phyloP scores from a whole-genome alignment of 2,888 invertebrate species.

The Nemurella pictetii region DNA sequence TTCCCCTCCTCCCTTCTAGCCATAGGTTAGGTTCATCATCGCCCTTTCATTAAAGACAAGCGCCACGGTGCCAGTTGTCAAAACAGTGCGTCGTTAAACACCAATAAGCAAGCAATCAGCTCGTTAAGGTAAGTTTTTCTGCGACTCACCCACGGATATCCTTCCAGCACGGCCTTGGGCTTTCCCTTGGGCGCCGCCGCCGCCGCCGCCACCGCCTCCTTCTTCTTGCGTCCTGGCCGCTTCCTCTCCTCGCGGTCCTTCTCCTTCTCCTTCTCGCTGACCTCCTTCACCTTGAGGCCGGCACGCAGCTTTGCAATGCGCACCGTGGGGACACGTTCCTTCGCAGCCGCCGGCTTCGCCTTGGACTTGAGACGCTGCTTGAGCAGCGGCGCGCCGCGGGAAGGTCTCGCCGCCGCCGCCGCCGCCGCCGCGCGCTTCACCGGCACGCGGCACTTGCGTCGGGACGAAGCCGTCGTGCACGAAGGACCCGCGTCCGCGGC shows the following conservation, averaged over 20 bases:
- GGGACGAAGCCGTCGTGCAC: slow-evolving; percentile 26
- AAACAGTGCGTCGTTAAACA: too few species aligned
- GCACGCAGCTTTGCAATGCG: slow-evolving; percentile 21
- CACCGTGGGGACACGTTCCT: not conserved
- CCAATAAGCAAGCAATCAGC: too few species aligned
- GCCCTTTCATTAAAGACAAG: too few species aligned
- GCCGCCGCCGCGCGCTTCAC: slow-evolving; percentile 35
- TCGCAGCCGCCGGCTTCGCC: too few species aligned
- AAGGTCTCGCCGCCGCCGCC: not conserved
- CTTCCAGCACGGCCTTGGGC: slow-evolving; percentile 43
- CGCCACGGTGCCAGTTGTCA: too few species aligned
- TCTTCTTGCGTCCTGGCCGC: slow-evolving; percentile 28
- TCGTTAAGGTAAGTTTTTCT: too few species aligned
- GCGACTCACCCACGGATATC: slow-evolving; percentile 44
- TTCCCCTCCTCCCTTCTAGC: too few species aligned
- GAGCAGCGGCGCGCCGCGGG: slow-evolving; percentile 21
- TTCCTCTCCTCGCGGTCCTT: slow-evolving; percentile 29
- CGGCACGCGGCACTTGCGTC: slow-evolving; percentile 39
- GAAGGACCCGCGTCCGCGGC: not conserved
- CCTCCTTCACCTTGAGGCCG: slow-evolving; percentile 22
- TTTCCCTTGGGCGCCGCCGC: slow-evolving; percentile 35
- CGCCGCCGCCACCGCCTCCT: not conserved
- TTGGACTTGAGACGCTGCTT: slow-evolving; percentile 27
- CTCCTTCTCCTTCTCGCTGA: slow-evolving; percentile 31
- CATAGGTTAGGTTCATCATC: too few species aligned